A percentile compares a stretch with the other conserved stretches of the same genome.
Evolutionary conservation across 2,113 vertebrate species (phyloP).

Genomic region (Smithornis capensis): DNA sequence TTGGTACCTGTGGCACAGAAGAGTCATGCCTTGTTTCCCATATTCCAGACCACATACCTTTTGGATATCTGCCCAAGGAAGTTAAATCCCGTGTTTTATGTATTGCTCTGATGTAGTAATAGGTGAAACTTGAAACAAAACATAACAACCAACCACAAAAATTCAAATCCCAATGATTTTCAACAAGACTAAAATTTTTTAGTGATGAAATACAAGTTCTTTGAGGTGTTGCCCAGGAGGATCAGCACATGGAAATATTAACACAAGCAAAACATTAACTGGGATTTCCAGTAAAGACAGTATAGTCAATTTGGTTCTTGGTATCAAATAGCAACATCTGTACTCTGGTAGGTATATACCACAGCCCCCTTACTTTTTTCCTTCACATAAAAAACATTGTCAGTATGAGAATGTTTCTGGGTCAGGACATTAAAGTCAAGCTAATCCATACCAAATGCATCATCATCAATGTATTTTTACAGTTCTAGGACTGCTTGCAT

Average conservation of each 20-base stretch:
- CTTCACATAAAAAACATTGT: background rate
- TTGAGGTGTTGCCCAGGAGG: background rate
- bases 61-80: background rate
- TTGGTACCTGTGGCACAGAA: background rate
- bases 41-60: background rate
- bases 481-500: background rate
- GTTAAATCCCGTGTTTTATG: background rate
- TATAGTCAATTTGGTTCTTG: background rate
- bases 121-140: background rate
- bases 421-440: background rate
- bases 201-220: background rate
- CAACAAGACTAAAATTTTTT: background rate
- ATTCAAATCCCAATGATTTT: slow-evolving; percentile 11
- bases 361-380: background rate
- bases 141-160: background rate
- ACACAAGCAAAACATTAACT: background rate
- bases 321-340: slow-evolving; percentile 19
- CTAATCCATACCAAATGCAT: background rate
- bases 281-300: slow-evolving; percentile 34
- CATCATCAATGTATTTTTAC: background rate
- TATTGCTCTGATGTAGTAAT: background rate
- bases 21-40: background rate
- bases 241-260: slow-evolving; percentile 28
- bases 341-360: background rate
- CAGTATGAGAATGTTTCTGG: background rate